A percentile compares a stretch with the other conserved stretches of the same genome.
phyloP scores from a whole-genome alignment of 2,797 vertebrate species.

The Glossophaga mutica region DNA sequence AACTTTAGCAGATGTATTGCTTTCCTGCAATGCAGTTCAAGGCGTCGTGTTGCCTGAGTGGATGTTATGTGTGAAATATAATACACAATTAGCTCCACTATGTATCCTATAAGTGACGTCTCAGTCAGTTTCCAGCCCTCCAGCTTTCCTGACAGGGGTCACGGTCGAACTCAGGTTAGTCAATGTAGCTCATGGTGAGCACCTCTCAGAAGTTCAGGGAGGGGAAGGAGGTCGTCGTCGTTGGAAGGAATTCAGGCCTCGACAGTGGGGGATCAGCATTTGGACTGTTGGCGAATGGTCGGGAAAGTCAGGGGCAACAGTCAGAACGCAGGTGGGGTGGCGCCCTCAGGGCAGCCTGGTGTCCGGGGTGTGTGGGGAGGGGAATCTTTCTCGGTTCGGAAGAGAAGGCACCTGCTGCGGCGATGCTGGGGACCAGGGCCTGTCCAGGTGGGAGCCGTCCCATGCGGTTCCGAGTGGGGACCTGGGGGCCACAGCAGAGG shows the following conservation, averaged over 20 bases:
- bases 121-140: not conserved
- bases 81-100: not conserved
- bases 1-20: not conserved
- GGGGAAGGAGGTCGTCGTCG: accelerated
- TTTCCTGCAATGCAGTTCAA: not conserved
- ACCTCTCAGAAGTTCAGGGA: not conserved
- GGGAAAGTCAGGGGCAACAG: not conserved
- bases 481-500: accelerated
- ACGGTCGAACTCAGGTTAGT: not conserved
- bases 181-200: not conserved
- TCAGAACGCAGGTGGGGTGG: not conserved
- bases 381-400: not conserved
- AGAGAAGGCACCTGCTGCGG: not conserved
- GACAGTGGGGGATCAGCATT: accelerated
- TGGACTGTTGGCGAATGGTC: accelerated
- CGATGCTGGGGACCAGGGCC: not conserved
- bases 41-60: not conserved
- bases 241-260: not conserved
- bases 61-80: not conserved
- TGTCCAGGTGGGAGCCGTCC: not conserved
- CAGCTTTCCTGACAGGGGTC: not conserved
- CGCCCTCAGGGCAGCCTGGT: accelerated
- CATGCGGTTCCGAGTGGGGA: accelerated
- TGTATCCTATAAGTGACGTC: too few species aligned
- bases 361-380: not conserved